Conservation (phyloP, 2,888 invertebrate genomes). For the Anodontia alba region DNA sequence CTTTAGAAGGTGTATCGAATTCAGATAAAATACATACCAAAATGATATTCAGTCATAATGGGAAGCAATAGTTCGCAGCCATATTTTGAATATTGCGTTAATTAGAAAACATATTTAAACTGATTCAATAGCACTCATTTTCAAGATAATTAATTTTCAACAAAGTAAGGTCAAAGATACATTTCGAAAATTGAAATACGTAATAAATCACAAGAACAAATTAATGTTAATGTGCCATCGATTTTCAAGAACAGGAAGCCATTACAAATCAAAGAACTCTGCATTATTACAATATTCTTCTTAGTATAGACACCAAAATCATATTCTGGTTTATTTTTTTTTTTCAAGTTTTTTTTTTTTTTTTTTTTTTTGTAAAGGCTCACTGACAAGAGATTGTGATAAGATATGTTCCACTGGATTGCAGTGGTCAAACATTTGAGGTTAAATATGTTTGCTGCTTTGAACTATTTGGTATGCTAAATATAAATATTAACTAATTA, state of each 20-base stretch:
- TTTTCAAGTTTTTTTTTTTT: too few species aligned
- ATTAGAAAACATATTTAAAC: slow-evolving; percentile 4
- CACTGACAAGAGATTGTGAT: too few species aligned
- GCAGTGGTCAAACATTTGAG: too few species aligned
- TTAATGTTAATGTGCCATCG: background rate
- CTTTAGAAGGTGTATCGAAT: slow-evolving; percentile 7
- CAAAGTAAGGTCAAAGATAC: slow-evolving; percentile 7
- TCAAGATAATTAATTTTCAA: slow-evolving; percentile 13
- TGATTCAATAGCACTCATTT: slow-evolving; percentile 1
- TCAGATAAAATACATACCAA: background rate
- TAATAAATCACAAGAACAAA: background rate
- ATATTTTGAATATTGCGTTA: slow-evolving; percentile 1
- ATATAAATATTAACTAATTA: too few species aligned
- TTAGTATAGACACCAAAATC: too few species aligned
- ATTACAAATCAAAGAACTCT: too few species aligned
- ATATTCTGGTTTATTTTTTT: too few species aligned
- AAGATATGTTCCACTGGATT: too few species aligned
- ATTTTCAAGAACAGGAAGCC: background rate
- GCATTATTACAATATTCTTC: too few species aligned
- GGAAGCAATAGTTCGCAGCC: background rate
- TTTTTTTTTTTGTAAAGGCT: too few species aligned
- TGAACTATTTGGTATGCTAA: too few species aligned
- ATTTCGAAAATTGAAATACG: slow-evolving; percentile 2
- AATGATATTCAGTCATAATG: slow-evolving; percentile 3
- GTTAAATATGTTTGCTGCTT: too few species aligned